Percentiles rank a stretch among this genome's conserved stretches.
Conservation (phyloP, 2,113 vertebrate species). For the Rhinichthys klamathensis region DNA sequence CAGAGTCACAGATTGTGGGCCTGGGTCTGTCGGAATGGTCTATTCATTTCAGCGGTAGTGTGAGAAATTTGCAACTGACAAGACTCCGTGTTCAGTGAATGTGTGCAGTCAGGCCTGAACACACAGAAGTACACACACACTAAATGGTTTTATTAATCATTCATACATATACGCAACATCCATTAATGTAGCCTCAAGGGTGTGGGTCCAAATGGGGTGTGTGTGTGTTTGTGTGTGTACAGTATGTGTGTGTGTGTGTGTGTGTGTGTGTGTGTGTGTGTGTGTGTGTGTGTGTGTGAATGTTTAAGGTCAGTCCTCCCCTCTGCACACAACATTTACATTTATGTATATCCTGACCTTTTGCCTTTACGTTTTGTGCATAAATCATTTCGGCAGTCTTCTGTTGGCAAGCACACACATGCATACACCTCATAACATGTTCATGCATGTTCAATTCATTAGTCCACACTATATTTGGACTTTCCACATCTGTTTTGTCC, state of each 20-base stretch:
- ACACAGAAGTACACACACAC: conserved; percentile 35
- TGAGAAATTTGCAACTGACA: conserved; percentile 34
- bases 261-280: conserved; percentile 34
- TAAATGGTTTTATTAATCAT: conserved; percentile 54
- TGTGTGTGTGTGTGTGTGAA: conserved; percentile 32
- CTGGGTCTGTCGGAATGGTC: conserved; percentile 35
- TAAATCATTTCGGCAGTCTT: conserved; percentile 17
- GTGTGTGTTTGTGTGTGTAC: conserved; percentile 39
- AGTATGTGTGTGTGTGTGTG: conserved; percentile 29
- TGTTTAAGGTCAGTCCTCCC: conserved; percentile 52
- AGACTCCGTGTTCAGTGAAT: conserved; percentile 37
- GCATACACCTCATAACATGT: not conserved
- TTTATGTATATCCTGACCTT: conserved; percentile 58
- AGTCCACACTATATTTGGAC: not conserved
- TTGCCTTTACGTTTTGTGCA: conserved; percentile 37
- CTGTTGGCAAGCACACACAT: not conserved
- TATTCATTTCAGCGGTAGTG: conserved; percentile 39
- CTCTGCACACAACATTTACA: conserved; percentile 52
- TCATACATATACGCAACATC: conserved; percentile 42
- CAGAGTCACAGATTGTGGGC: not conserved
- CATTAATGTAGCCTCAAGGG: conserved; percentile 49
- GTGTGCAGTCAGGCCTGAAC: conserved; percentile 21
- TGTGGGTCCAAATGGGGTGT: conserved; percentile 51
- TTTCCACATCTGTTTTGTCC: conserved; percentile 54
- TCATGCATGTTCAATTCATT: not conserved